These are phyloP conservation scores for Brachionus rotundiformis DNA, from an alignment of 1,140 invertebrate genomes.

Conservation along the genomic window DNA sequence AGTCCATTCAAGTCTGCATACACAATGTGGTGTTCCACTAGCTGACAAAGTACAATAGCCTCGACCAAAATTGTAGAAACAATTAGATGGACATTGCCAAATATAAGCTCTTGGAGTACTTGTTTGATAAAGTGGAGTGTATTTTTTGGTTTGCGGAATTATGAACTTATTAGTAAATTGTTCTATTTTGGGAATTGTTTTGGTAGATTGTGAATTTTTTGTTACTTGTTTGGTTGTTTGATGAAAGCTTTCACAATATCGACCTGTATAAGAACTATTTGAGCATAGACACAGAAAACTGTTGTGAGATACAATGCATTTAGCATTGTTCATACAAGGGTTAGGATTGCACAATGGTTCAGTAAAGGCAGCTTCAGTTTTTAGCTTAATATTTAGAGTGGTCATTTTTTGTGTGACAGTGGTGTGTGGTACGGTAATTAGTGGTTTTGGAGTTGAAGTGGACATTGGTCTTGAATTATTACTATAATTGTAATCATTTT, in stretches of 20 bases:
- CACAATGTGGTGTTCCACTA: constrained; percentile 44
- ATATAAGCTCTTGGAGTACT: background rate
- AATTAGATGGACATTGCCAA: constrained; percentile 51
- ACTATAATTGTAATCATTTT: constrained; percentile 5
- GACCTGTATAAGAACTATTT: constrained; percentile 14
- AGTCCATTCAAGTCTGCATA: constrained; percentile 39
- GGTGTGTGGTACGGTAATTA: too few relatives aligned
- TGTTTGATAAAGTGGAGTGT: background rate
- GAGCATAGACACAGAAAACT: constrained; percentile 29
- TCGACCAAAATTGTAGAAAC: constrained; percentile 41
- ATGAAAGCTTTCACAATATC: constrained; percentile 46
- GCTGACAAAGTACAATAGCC: constrained; percentile 34
- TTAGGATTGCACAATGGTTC: constrained; percentile 47
- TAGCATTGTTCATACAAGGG: constrained; percentile 42
- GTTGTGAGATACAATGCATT: constrained; percentile 20
- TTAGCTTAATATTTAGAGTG: background rate
- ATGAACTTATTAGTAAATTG: background rate
- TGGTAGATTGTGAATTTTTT: background rate
- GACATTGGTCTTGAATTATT: background rate
- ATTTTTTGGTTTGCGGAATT: background rate
- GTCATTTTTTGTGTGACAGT: background rate
- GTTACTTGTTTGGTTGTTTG: too few relatives aligned
- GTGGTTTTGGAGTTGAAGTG: background rate
- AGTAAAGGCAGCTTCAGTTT: background rate
- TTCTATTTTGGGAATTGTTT: constrained; percentile 9